Evolutionary conservation across 2,113 vertebrate species (phyloP).

Genomic region (Coturnix japonica): DNA sequence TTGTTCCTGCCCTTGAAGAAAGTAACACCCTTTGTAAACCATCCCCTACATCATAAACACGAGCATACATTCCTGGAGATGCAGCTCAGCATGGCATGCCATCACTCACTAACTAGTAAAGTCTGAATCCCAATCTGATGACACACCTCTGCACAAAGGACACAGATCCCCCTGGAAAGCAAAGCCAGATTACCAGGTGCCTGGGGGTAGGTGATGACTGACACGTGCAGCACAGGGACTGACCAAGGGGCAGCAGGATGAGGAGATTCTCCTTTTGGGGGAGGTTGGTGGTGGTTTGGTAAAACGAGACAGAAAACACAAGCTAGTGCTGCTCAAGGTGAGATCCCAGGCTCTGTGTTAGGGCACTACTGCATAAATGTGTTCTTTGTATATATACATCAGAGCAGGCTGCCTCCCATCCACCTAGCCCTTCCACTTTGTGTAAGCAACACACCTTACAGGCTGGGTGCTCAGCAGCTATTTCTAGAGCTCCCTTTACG

Average conservation of each 20-base stretch:
- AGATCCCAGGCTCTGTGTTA: not conserved
- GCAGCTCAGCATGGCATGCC: not conserved
- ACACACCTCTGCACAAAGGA: not conserved
- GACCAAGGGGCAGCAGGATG: rapidly evolving
- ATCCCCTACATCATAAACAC: not conserved
- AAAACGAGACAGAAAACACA: not conserved
- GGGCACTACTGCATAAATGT: not conserved
- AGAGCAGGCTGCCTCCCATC: not conserved
- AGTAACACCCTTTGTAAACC: not conserved
- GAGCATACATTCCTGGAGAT: not conserved
- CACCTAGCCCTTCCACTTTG: not conserved
- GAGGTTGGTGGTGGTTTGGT: not conserved
- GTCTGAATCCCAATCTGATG: not conserved
- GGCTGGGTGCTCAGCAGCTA: not conserved
- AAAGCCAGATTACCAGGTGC: not conserved
- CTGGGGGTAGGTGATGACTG: rapidly evolving
- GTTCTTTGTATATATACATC: not conserved
- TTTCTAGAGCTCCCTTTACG: not conserved
- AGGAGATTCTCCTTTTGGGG: not conserved
- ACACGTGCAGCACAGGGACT: not conserved
- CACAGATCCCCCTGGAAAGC: not conserved
- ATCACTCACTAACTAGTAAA: not conserved
- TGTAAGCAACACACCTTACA: not conserved
- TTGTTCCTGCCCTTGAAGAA: constrained; percentile 22
- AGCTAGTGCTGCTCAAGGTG: not conserved